Percentiles rank a stretch among this genome's conserved stretches.
phyloP scores from a whole-genome alignment of 1,140 invertebrate genomes.

The Myzus persicae region DNA sequence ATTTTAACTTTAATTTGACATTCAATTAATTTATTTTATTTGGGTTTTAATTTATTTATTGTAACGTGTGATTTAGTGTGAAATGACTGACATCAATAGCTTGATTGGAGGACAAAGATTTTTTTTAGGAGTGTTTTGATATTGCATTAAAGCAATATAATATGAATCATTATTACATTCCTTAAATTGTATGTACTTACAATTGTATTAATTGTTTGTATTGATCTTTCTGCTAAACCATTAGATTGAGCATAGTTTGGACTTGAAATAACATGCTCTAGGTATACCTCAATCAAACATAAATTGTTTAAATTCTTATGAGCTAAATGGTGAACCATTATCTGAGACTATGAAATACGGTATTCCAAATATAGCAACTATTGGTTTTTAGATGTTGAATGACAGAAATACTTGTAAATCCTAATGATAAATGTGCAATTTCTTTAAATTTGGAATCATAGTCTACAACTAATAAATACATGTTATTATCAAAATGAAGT shows the following conservation, averaged over 20 bases:
- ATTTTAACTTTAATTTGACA: background rate
- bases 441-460: conserved; percentile 61
- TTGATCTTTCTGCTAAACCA: conserved; percentile 59
- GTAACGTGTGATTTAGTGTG: background rate
- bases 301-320: conserved; percentile 58
- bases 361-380: conserved; percentile 63
- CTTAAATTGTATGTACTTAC: conserved; percentile 51
- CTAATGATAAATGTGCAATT: background rate
- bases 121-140: conserved; percentile 44
- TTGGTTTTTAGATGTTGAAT: conserved; percentile 60
- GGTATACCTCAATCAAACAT: conserved; percentile 40
- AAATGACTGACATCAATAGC: background rate
- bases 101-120: conserved; percentile 31
- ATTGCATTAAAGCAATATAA: conserved; percentile 56
- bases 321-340: conserved; percentile 61
- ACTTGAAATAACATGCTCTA: conserved; percentile 44
- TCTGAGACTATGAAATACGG: conserved; percentile 63
- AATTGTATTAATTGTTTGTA: conserved; percentile 58
- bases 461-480: conserved; percentile 60
- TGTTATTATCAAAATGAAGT: conserved; percentile 52
- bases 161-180: conserved; percentile 29
- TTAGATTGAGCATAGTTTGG: conserved; percentile 58
- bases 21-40: background rate
- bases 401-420: conserved; percentile 35
- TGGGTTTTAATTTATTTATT: background rate